These are phyloP conservation scores for Echeneis naucrates DNA, from an alignment of 2,797 vertebrate species.

Conservation along the genomic window DNA sequence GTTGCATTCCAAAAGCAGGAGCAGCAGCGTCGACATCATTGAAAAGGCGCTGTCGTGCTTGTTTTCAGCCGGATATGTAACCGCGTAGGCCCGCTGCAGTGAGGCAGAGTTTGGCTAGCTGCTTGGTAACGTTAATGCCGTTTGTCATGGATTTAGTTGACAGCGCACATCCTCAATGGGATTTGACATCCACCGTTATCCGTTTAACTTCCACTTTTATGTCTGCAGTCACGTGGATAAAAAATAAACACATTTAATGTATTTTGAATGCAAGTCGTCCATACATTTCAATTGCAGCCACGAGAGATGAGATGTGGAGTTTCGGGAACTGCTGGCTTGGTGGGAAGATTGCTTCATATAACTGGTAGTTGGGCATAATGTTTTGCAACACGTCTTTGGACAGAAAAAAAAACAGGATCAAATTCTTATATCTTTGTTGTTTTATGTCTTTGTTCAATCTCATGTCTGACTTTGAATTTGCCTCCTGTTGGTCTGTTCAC, in stretches of 20 bases:
- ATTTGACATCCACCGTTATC: not conserved
- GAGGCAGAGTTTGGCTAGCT: conserved; percentile 56
- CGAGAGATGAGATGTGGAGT: conserved; percentile 6
- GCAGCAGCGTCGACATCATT: not conserved
- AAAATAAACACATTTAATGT: not conserved
- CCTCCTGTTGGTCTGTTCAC: not conserved
- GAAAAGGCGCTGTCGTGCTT: conserved; percentile 30
- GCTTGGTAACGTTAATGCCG: conserved; percentile 61
- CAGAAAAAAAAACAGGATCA: conserved; percentile 1
- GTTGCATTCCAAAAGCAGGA: not conserved
- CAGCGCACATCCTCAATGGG: conserved; percentile 10
- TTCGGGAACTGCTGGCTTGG: conserved; percentile 34
- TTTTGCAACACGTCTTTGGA: conserved; percentile 38
- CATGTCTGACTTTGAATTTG: not conserved
- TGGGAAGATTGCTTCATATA: conserved; percentile 37
- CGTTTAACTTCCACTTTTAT: not conserved
- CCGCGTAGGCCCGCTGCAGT: conserved; percentile 65
- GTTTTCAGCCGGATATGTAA: conserved; percentile 42
- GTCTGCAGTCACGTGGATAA: not conserved
- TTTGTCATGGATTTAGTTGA: conserved; percentile 56
- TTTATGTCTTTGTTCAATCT: not conserved
- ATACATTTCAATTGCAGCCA: conserved; percentile 3
- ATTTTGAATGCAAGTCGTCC: not conserved
- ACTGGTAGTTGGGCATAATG: conserved; percentile 15
- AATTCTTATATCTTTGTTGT: not conserved